These are phyloP conservation scores for Camponotus pennsylvanicus DNA, from an alignment of 1,140 invertebrate genomes.

Conservation along the genomic window DNA sequence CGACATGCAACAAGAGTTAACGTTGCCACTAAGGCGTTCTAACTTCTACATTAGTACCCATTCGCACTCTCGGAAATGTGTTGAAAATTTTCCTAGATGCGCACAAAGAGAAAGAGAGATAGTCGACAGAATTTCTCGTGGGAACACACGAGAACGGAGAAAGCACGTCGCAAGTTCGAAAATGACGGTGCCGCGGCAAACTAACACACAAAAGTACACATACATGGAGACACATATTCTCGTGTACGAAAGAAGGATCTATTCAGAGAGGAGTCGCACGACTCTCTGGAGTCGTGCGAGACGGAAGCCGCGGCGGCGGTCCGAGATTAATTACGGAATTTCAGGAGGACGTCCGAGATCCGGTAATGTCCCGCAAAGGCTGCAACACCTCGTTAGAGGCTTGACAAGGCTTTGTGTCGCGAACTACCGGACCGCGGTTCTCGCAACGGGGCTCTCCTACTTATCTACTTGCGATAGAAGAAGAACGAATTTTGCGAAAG, in stretches of 20 bases:
- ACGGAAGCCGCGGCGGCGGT: conserved; percentile 61
- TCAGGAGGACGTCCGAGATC: conserved; percentile 59
- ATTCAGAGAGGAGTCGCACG: conserved; percentile 51
- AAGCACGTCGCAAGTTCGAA: conserved; percentile 23
- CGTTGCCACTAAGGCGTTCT: conserved; percentile 11
- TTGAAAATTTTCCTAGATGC: conserved; percentile 46
- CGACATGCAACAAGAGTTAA: conserved; percentile 8
- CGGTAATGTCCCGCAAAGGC: conserved; percentile 45
- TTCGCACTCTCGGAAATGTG: conserved; percentile 29
- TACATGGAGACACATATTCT: neutral
- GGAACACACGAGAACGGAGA: neutral
- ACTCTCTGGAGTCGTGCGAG: conserved; percentile 36
- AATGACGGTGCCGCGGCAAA: conserved; percentile 46
- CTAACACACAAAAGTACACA: neutral
- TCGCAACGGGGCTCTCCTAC: neutral
- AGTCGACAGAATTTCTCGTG: conserved; percentile 18
- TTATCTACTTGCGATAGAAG: neutral
- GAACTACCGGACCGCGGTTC: neutral
- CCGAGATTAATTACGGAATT: conserved; percentile 75
- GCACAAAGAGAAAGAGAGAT: neutral
- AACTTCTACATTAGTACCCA: conserved; percentile 56
- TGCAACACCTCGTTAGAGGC: conserved; percentile 64
- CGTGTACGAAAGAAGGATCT: conserved; percentile 13
- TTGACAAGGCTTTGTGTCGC: conserved; percentile 52
- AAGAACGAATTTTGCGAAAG: conserved; percentile 4